These are phyloP conservation scores for Congeria kusceri DNA, from an alignment of 2,888 invertebrate genomes.

Conservation along the genomic window DNA sequence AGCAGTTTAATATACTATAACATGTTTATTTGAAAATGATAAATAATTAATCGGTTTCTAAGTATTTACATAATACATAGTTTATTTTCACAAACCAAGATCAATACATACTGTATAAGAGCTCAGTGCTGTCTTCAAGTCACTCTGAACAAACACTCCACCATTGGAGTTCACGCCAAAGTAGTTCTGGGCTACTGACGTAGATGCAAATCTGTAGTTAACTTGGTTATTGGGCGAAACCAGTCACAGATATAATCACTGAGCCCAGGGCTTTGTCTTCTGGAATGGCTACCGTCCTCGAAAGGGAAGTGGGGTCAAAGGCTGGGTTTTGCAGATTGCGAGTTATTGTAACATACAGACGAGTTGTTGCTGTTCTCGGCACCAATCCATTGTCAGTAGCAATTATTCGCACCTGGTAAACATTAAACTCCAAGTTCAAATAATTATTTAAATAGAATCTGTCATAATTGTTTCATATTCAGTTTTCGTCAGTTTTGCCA, in stretches of 20 bases:
- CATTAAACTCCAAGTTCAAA: too few species aligned
- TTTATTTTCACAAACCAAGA: too few species aligned
- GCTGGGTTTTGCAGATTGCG: constrained; percentile 67
- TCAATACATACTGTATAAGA: too few species aligned
- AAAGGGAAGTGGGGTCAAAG: constrained; percentile 38
- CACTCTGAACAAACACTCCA: constrained; percentile 67
- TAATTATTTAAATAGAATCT: too few species aligned
- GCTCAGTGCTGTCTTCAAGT: constrained; percentile 42
- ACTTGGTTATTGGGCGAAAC: constrained; percentile 70
- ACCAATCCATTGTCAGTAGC: constrained; percentile 77
- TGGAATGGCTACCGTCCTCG: constrained; percentile 46
- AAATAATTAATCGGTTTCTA: too few species aligned
- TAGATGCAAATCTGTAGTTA: constrained; percentile 47
- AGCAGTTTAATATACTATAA: too few species aligned
- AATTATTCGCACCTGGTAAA: constrained; percentile 64
- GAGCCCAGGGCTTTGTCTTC: constrained; percentile 59
- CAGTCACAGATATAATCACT: constrained; percentile 44
- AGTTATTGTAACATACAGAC: constrained; percentile 70
- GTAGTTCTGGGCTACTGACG: constrained; percentile 42
- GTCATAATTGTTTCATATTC: too few species aligned
- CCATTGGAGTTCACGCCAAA: constrained; percentile 72
- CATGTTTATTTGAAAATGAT: too few species aligned
- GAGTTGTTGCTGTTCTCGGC: constrained; percentile 58
- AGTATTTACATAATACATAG: too few species aligned
- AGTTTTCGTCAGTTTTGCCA: too few species aligned